Evolutionary conservation across 1,140 invertebrate genomes (phyloP), one percentile per base, ranked within the genome.

Genomic region (Aphidius gifuensis): DNA sequence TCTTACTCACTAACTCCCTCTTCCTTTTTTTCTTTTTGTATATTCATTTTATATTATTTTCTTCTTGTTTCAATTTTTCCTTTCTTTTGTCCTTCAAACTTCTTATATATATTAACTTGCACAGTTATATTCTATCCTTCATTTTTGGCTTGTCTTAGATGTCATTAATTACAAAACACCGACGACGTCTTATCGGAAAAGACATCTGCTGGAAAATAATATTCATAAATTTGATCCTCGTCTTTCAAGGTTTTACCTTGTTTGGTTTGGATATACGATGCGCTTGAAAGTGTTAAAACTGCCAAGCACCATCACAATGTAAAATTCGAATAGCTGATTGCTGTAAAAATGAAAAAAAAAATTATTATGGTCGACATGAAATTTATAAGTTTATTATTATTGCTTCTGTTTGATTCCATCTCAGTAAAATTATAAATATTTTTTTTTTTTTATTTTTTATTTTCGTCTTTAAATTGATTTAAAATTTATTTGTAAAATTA

Each of bases 151-250:
- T 48, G 69, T 60, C 65, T 66, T 61, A 73, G 65, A 71, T 63
- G 68, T 80, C 78, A 80, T 81, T 81, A 81, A 81, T 80, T 81
- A 81, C 71, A 69, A 32, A 32, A 64, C 66, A 73, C 65, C 70
- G 69, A 68, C 68, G 68, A 68, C 65, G 68, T 75, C 70, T 78
- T 80, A 80, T 80, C 76, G 78, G 71, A 66, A 76, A 79, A 78
- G 77, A 80, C 77, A 80, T 81, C 80, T 80, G 72, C 69, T 74
- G 73, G 79, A 79, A 80, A 80, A 80, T 81, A 80, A 81, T 80
- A 80, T 81, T 80, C 77, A 77, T 79, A 79, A 80, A 78, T 70
- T 78, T 74, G 65, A 74, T 67, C 63, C 62, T 57, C 58, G 47
- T 46, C 46, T 56, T 40, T 32, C 45, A n/a, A 46, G 38, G 46